Evolutionary conservation across 2,797 vertebrate species (phyloP), one percentile per base, ranked within the genome.

Genomic region (Brachymystax lenok): DNA sequence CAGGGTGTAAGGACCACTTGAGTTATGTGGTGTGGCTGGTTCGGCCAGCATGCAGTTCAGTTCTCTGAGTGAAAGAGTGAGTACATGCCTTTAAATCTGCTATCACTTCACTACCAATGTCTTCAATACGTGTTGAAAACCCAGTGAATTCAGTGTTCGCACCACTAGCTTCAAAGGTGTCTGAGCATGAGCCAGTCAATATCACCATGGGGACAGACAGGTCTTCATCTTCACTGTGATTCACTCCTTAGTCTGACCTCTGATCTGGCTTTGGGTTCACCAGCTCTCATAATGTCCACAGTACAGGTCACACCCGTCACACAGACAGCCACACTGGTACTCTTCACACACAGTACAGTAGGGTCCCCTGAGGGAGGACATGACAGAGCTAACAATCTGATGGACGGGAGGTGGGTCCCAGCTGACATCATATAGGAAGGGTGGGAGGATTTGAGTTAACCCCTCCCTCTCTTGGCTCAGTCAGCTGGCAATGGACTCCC

Each of bases 381-480:
- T 82, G 74, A 87, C 52, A 79, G 74, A 74, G 83, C 74, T 74
- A 68, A 78, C 46, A 79, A 84, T 80, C 77, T 63, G 74, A 82
- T 75, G 82, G 72, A 79, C 72, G 35, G 73, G 73, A 86, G 69
- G 74, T 27, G 71, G 63, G 77, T 30, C 35, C 68, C 8, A 27
- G 80, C 88, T 85, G 88, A 93, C 91, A 84, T 95, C 94, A 95
- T 92, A 78, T 85, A 77, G 82, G 84, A 80, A 90, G 86, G 87
- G 27, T 74, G n/a, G 82, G 83, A 66, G 78, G 30, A 12, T 71
- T 10, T 50, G 4, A 17, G 61, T 51, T 77, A 76, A 33, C 28
- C 24, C 77, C 68, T 74, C 76, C 67, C 54, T 85, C 85, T 91
- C 90, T 89, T 82, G 73, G 81, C 87, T 95, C 93, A 88, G 87